Evolutionary conservation across 2,113 vertebrate species (phyloP).

Genomic region (Copsychus sechellarum): DNA sequence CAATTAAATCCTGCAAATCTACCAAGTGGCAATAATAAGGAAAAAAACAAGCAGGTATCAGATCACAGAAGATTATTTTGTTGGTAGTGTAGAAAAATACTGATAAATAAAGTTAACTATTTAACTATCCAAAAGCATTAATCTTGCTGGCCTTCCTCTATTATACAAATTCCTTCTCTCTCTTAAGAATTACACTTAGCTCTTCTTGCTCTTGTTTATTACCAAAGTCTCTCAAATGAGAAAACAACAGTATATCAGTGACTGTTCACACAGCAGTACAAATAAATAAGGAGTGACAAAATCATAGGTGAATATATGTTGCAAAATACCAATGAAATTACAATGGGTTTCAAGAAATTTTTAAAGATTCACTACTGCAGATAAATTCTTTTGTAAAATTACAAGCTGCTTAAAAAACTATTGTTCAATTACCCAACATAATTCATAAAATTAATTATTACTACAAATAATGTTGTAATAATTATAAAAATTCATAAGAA

Average conservation of each 20-base stretch:
- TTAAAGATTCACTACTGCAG: background rate
- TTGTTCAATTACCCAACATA: background rate
- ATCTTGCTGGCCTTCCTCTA: background rate
- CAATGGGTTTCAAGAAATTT: background rate
- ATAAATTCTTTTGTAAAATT: background rate
- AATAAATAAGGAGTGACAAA: background rate
- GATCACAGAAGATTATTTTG: background rate
- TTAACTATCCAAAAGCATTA: background rate
- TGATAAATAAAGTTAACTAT: background rate
- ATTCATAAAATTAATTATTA: background rate
- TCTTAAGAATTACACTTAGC: background rate
- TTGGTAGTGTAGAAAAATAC: background rate
- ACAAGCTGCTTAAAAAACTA: background rate
- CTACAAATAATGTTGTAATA: background rate
- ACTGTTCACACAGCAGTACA: background rate
- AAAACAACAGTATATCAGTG: background rate
- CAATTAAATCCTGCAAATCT: background rate
- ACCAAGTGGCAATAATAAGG: background rate
- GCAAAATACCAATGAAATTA: background rate
- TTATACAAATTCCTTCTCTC: background rate
- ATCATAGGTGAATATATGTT: background rate
- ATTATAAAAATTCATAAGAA: background rate
- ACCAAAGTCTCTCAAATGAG: background rate
- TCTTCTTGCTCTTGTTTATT: background rate
- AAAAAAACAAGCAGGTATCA: background rate